A percentile compares a stretch with the other conserved stretches of the same genome.
phyloP scores from a whole-genome alignment of 2,797 vertebrate genomes.

The Orientallactaga sibirica region DNA sequence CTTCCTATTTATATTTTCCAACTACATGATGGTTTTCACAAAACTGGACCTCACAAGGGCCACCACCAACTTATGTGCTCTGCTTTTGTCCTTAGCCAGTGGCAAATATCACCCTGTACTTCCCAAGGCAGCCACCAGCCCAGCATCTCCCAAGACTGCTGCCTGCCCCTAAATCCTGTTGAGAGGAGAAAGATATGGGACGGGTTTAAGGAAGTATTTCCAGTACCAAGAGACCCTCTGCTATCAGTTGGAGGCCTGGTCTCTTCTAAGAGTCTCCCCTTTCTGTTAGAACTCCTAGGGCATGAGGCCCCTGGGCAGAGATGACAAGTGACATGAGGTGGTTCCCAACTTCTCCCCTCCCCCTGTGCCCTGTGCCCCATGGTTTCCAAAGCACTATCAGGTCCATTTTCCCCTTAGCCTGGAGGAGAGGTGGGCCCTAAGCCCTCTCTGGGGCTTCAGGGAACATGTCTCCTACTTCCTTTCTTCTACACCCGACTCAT shows the following conservation, averaged over 20 bases:
- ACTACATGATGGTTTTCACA: too few species aligned
- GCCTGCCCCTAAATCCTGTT: neutral
- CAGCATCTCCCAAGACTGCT: too few species aligned
- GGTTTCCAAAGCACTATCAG: neutral
- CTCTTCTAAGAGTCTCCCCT: slow-evolving; percentile 18
- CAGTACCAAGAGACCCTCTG: neutral
- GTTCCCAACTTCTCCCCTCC: neutral
- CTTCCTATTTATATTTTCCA: too few species aligned
- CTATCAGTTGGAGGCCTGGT: neutral
- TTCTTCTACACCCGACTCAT: neutral
- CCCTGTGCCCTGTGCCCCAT: fast-evolving
- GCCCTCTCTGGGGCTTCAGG: neutral
- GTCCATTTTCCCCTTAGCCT: neutral
- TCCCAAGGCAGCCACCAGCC: too few species aligned
- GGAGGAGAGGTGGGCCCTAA: neutral
- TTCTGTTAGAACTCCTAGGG: neutral
- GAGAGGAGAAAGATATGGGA: neutral
- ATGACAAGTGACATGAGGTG: neutral
- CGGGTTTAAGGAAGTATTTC: neutral
- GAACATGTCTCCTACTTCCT: neutral
- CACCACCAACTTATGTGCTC: too few species aligned
- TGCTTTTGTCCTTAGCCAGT: too few species aligned
- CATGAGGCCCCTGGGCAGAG: neutral
- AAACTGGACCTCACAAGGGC: too few species aligned
- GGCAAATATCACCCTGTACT: too few species aligned